A percentile compares a stretch with the other conserved stretches of the same genome.
Conservation (phyloP, 2,113 vertebrate genomes). For the Morone saxatilis region DNA sequence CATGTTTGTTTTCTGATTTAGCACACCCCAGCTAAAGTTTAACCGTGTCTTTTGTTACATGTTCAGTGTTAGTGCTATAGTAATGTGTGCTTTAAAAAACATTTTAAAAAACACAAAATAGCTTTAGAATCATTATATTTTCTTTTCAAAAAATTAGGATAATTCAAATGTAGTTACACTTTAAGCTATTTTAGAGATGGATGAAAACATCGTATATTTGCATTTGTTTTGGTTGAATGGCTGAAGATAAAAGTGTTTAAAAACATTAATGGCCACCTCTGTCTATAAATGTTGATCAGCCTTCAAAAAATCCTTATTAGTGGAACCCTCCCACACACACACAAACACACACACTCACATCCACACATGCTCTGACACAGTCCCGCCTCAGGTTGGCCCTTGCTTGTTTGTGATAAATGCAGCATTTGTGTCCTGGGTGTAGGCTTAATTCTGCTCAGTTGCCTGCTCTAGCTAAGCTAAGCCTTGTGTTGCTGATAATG, state of each 20-base stretch:
- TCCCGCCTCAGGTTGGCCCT: conserved; percentile 37
- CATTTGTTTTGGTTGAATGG: not conserved
- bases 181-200: not conserved
- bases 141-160: not conserved
- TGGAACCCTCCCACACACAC: not conserved
- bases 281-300: conserved; percentile 1
- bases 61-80: too few relatives aligned
- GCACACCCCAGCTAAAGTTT: too few relatives aligned
- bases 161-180: not conserved
- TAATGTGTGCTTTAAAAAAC: too few relatives aligned
- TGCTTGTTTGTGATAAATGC: conserved; percentile 71
- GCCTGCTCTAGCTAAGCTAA: conserved; percentile 78
- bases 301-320: not conserved
- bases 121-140: not conserved
- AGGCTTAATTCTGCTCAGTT: conserved; percentile 80
- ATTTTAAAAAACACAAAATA: not conserved
- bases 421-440: conserved; percentile 64
- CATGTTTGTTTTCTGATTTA: too few relatives aligned
- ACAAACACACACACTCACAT: not conserved
- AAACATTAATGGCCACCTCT: not conserved
- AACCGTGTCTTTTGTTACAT: too few relatives aligned
- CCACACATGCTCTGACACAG: not conserved
- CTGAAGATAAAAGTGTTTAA: not conserved
- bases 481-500: conserved; percentile 81
- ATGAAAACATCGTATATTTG: not conserved